Conservation (phyloP, 2,888 invertebrate genomes). For the Drosophila testacea region DNA sequence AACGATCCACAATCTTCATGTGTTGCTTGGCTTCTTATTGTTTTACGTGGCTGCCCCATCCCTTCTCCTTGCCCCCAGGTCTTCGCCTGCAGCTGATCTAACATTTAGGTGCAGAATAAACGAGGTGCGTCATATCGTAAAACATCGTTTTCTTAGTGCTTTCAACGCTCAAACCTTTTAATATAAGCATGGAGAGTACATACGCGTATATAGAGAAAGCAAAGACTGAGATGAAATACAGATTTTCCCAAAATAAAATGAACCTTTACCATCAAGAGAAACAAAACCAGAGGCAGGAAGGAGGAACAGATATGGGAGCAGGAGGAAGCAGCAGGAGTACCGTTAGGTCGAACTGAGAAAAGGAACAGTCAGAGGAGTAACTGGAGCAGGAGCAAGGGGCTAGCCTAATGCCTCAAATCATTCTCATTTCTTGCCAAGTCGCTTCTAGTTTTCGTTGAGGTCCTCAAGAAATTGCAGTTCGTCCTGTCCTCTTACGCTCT, state of each 20-base stretch:
- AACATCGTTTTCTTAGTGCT: slow-evolving; percentile 71
- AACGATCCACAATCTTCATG: background rate
- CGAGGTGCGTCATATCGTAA: slow-evolving; percentile 59
- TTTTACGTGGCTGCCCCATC: slow-evolving; percentile 56
- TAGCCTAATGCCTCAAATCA: slow-evolving; percentile 74
- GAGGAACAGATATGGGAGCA: background rate
- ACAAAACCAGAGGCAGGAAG: background rate
- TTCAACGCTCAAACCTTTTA: slow-evolving; percentile 72
- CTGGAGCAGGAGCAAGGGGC: background rate
- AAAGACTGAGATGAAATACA: background rate
- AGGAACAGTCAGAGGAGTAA: background rate
- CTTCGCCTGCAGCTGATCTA: slow-evolving; percentile 19
- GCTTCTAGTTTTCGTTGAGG: slow-evolving; percentile 46
- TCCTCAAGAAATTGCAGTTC: slow-evolving; percentile 39
- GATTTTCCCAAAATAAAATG: slow-evolving; percentile 50
- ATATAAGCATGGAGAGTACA: slow-evolving; percentile 58
- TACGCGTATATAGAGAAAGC: slow-evolving; percentile 2
- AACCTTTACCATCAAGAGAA: background rate
- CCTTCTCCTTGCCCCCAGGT: background rate
- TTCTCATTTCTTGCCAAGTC: slow-evolving; percentile 70
- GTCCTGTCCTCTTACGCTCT: slow-evolving; percentile 16
- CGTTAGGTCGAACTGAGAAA: background rate
- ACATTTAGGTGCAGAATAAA: slow-evolving; percentile 70
- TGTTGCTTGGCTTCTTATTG: slow-evolving; percentile 59
- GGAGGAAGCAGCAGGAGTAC: background rate